These are phyloP conservation scores for Hapalemur alaotrensis DNA, from an alignment of 2,797 vertebrate species.

Conservation along the genomic window DNA sequence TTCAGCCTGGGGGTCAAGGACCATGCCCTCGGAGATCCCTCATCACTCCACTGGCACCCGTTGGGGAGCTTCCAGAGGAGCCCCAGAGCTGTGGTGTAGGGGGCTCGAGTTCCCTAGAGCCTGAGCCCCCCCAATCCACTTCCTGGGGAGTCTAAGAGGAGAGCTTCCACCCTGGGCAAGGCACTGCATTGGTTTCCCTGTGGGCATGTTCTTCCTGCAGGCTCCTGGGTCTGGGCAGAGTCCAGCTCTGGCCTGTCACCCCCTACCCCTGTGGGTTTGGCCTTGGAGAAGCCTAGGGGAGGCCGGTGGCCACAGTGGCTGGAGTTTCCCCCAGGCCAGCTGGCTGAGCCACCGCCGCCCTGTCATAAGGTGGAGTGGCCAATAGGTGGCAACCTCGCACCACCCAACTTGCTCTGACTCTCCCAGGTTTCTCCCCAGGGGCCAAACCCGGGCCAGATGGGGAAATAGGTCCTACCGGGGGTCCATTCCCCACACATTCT, in stretches of 20 bases:
- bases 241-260: not conserved
- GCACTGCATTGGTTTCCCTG: not conserved
- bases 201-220: not conserved
- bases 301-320: rapidly evolving
- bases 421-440: not conserved
- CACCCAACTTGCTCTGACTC: not conserved
- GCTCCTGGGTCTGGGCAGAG: not conserved
- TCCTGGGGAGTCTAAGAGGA: not conserved
- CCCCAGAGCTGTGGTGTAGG: not conserved
- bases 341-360: rapidly evolving
- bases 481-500: not conserved
- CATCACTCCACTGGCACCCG: not conserved
- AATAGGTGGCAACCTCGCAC: slow-evolving; percentile 44
- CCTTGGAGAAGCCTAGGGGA: not conserved
- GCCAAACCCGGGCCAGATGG: no score
- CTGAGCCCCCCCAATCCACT: rapidly evolving
- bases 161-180: not conserved
- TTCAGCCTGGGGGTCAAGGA: not conserved
- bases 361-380: not conserved
- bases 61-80: not conserved
- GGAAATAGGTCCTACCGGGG: rapidly evolving
- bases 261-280: no score
- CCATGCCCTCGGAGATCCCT: rapidly evolving
- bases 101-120: not conserved
- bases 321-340: rapidly evolving